Conservation (phyloP, 2,888 invertebrate genomes). For the Anthophora plumipes region DNA sequence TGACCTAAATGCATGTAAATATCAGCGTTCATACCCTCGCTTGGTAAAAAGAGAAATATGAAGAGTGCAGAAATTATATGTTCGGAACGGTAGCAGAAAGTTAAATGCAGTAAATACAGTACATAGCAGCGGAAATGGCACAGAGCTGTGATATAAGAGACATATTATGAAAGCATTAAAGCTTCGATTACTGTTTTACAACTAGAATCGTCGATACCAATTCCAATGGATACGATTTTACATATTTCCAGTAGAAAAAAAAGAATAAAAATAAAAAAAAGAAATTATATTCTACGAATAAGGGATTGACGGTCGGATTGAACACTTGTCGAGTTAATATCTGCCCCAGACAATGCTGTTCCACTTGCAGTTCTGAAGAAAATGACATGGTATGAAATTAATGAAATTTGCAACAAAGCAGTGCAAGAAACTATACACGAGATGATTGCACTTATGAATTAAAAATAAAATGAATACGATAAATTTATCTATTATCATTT, state of each 20-base stretch:
- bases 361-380: not conserved
- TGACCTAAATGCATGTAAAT: constrained; percentile 79
- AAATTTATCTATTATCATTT: not conserved
- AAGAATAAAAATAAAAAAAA: no score
- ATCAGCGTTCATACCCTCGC: constrained; percentile 41
- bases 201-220: not conserved
- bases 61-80: constrained; percentile 46
- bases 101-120: constrained; percentile 48
- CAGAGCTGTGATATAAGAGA: constrained; percentile 29
- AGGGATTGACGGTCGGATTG: not conserved
- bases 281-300: not conserved
- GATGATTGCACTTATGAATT: no score
- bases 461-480: no score
- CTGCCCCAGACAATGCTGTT: not conserved
- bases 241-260: not conserved
- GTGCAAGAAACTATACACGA: no score
- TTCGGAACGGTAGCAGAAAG: constrained; percentile 34
- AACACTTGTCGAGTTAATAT: not conserved
- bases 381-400: not conserved
- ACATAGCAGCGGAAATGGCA: constrained; percentile 15
- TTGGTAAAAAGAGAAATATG: constrained; percentile 50
- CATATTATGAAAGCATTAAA: not conserved
- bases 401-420: no score
- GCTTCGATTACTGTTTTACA: constrained; percentile 13
- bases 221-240: not conserved